Percentiles rank a stretch among this genome's conserved stretches.
Conservation (phyloP, 2,888 invertebrate genomes). For the Oxyscelio sp. region DNA sequence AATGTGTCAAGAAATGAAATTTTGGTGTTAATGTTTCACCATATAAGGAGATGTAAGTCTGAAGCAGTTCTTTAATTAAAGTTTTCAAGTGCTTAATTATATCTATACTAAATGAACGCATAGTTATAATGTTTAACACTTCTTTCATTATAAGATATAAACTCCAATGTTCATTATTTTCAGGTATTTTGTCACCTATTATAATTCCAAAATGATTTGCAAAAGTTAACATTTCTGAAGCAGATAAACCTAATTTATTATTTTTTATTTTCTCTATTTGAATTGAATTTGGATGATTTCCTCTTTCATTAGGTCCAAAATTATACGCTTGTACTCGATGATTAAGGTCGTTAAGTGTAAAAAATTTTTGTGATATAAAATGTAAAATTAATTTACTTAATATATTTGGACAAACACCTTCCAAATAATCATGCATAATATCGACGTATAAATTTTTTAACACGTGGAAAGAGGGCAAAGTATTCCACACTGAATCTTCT, state of each 20-base stretch:
- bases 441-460: slow-evolving; percentile 27
- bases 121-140: slow-evolving; percentile 22
- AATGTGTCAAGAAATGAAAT: too few species aligned
- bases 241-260: slow-evolving; percentile 17
- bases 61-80: slow-evolving; percentile 28
- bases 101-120: slow-evolving; percentile 24
- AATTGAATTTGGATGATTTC: slow-evolving; percentile 4
- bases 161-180: slow-evolving; percentile 27
- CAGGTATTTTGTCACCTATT: slow-evolving; percentile 14
- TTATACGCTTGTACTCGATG: neutral
- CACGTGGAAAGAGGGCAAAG: slow-evolving; percentile 30
- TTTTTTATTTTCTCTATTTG: neutral
- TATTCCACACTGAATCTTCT: slow-evolving; percentile 38
- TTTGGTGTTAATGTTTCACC: slow-evolving; percentile 27
- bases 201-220: slow-evolving; percentile 21
- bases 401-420: slow-evolving; percentile 33
- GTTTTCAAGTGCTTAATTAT: slow-evolving; percentile 8
- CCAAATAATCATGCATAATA: slow-evolving; percentile 36
- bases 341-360: slow-evolving; percentile 13
- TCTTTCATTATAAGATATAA: slow-evolving; percentile 18
- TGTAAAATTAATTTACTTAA: slow-evolving; percentile 36
- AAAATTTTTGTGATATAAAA: too few species aligned
- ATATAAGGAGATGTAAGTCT: slow-evolving; percentile 28
- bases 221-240: slow-evolving; percentile 20
- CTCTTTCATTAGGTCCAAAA: slow-evolving; percentile 6